Conservation (phyloP, 2,113 vertebrate genomes). For the Protomyctophum bolini region DNA sequence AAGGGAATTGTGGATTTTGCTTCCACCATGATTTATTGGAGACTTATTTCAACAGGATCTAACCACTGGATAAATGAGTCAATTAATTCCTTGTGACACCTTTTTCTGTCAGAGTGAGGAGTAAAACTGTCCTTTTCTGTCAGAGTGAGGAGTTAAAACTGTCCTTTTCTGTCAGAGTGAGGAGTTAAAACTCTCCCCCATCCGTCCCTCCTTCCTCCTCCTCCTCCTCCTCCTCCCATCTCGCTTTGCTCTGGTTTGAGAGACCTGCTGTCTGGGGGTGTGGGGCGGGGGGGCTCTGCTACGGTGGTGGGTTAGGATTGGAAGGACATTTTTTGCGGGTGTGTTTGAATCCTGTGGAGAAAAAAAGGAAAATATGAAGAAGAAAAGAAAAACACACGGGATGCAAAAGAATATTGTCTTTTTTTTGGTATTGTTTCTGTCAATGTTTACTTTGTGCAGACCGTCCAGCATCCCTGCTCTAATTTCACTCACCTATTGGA, state of each 20-base stretch:
- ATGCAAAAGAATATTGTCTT: background rate
- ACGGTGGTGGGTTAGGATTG: background rate
- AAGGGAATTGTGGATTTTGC: slow-evolving; percentile 55
- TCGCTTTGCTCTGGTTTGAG: slow-evolving; percentile 16
- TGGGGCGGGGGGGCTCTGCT: background rate
- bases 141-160: slow-evolving; percentile 13
- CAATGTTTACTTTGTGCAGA: slow-evolving; percentile 49
- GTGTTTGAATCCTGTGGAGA: slow-evolving; percentile 24
- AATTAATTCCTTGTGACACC: slow-evolving; percentile 35
- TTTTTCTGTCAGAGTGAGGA: slow-evolving; percentile 8
- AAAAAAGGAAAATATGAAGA: background rate
- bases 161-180: slow-evolving; percentile 3
- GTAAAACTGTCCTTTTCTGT: slow-evolving; percentile 6
- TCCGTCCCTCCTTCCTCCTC: background rate
- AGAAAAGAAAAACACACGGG: slow-evolving; percentile 3
- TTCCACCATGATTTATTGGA: slow-evolving; percentile 28
- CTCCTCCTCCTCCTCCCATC: slow-evolving; percentile 5
- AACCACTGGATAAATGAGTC: slow-evolving; percentile 67
- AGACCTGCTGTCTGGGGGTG: slow-evolving; percentile 21
- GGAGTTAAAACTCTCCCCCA: slow-evolving; percentile 8
- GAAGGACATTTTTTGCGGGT: slow-evolving; percentile 8
- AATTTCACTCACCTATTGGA: slow-evolving; percentile 31
- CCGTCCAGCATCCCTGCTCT: slow-evolving; percentile 11
- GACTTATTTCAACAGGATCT: slow-evolving; percentile 30
- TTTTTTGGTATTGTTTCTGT: slow-evolving; percentile 35